Percentiles rank a stretch among this genome's conserved stretches.
Conservation (phyloP, 2,113 vertebrate genomes). For the Laterallus jamaicensis region DNA sequence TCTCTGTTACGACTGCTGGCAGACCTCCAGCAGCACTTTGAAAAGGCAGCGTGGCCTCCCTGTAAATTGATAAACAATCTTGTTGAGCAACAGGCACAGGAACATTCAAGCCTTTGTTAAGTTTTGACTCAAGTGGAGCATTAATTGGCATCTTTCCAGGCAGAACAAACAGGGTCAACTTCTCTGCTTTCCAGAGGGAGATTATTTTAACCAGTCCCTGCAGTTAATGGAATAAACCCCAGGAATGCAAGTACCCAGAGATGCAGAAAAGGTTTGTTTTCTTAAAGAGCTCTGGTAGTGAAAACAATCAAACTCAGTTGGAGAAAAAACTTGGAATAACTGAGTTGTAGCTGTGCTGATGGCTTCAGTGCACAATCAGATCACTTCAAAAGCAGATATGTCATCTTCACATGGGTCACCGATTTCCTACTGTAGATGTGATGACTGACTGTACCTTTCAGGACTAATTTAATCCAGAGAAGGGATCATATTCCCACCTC, state of each 20-base stretch:
- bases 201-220: not conserved
- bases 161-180: constrained; percentile 15
- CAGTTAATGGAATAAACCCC: not conserved
- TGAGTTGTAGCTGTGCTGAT: not conserved
- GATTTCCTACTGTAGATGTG: not conserved
- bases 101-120: constrained; percentile 39
- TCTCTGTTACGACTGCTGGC: constrained; percentile 34
- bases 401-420: not conserved
- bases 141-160: constrained; percentile 14
- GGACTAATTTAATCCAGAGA: not conserved
- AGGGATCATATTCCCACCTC: not conserved
- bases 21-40: constrained; percentile 47
- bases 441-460: not conserved
- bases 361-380: not conserved
- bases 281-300: not conserved
- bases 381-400: not conserved
- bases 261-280: not conserved
- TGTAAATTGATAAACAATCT: constrained; percentile 56
- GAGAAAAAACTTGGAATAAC: not conserved
- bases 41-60: not conserved
- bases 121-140: constrained; percentile 29
- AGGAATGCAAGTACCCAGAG: not conserved
- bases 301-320: not conserved
- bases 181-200: not conserved
- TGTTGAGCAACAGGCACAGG: constrained; percentile 28